Evolutionary conservation across 1,140 invertebrate species (phyloP).

Genomic region (Hetaerina americana): DNA sequence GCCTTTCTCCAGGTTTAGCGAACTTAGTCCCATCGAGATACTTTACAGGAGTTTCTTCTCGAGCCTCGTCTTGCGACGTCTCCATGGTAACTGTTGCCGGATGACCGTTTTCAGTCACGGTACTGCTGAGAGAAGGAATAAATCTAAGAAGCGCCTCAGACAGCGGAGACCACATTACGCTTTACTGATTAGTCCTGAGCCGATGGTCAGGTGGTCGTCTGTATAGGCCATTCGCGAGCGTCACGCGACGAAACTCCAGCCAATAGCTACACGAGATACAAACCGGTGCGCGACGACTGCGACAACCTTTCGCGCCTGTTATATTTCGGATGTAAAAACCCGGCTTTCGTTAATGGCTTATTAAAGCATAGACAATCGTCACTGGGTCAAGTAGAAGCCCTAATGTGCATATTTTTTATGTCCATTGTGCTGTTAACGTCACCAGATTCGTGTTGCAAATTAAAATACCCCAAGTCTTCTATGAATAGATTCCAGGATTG

Average conservation of each 20-base stretch:
- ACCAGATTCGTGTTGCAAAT: too few species aligned
- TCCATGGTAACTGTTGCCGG: background rate
- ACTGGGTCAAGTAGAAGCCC: too few species aligned
- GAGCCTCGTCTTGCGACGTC: background rate
- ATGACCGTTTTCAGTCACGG: background rate
- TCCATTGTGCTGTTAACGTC: too few species aligned
- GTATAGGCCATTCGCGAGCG: background rate
- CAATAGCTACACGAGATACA: background rate
- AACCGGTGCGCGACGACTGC: background rate
- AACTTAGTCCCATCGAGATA: background rate
- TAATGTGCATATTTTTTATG: too few species aligned
- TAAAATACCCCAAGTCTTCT: too few species aligned
- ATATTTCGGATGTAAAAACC: too few species aligned
- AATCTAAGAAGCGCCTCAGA: background rate
- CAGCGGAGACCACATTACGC: background rate
- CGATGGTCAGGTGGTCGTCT: background rate
- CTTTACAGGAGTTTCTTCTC: background rate
- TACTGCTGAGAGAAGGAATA: background rate
- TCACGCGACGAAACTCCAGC: background rate
- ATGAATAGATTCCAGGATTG: too few species aligned
- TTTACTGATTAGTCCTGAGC: background rate
- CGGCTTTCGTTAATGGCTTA: too few species aligned
- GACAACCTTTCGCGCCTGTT: background rate
- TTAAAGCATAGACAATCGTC: too few species aligned
- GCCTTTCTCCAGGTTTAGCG: background rate